These are phyloP conservation scores for Epsilonema sp. DNA, from an alignment of 2,888 invertebrate species.

Conservation along the genomic window DNA sequence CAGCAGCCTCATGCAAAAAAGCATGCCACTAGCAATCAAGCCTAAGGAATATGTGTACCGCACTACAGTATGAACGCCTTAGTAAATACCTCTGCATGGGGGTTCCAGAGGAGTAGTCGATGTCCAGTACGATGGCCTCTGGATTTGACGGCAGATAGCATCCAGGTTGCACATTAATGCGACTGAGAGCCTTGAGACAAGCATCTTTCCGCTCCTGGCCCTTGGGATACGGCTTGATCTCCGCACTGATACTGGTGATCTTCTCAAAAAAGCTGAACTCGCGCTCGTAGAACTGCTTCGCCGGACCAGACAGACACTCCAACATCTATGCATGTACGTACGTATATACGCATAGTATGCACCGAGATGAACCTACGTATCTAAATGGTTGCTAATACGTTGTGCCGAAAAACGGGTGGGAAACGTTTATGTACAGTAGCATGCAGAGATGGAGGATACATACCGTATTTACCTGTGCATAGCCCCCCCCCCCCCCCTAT, in stretches of 20 bases:
- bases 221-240: constrained; percentile 53
- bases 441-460: too few species aligned
- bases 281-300: constrained; percentile 80
- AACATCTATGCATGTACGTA: constrained; percentile 42
- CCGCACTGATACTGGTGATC: constrained; percentile 87
- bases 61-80: too few species aligned
- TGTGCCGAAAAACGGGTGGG: too few species aligned
- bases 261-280: constrained; percentile 95
- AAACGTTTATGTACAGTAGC: too few species aligned
- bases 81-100: constrained; percentile 94
- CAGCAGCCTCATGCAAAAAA: too few species aligned
- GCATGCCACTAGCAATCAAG: too few species aligned
- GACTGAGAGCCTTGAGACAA: constrained; percentile 64
- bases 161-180: constrained; percentile 50
- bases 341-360: too few species aligned
- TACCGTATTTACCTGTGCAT: too few species aligned
- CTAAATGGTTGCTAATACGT: too few species aligned
- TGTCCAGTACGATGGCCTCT: constrained; percentile 88
- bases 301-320: constrained; percentile 65
- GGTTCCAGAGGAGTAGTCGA: constrained; percentile 84
- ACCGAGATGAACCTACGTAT: too few species aligned
- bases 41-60: too few species aligned
- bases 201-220: constrained; percentile 77
- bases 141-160: constrained; percentile 97
- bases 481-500: too few species aligned